phyloP scores from a whole-genome alignment of 92 coral and sea anemone genomes.

The Desmophyllum pertusum region DNA sequence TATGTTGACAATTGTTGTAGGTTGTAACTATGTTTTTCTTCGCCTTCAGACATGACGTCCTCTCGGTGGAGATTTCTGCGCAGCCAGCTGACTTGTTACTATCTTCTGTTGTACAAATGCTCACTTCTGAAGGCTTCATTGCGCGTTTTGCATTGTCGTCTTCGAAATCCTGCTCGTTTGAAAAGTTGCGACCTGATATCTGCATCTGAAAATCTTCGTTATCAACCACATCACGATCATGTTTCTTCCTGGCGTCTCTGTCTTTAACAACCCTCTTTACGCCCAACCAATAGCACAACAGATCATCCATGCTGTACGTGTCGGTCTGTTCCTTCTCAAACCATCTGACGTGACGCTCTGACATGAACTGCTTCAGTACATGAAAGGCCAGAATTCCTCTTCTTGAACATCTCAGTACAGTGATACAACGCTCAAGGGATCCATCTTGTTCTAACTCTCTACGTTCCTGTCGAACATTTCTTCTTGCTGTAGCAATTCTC shows the following conservation, averaged over 20 bases:
- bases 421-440: background rate
- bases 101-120: background rate
- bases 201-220: conserved; percentile 35
- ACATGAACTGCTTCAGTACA: conserved; percentile 15
- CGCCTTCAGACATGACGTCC: conserved; percentile 9
- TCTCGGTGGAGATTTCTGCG: conserved; percentile 5
- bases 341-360: conserved; percentile 45
- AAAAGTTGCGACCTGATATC: conserved; percentile 10
- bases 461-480: background rate
- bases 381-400: conserved; percentile 40
- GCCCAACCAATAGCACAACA: conserved; percentile 19
- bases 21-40: background rate
- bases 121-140: background rate
- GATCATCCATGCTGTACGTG: background rate
- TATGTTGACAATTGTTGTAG: background rate
- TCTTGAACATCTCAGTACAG: conserved; percentile 17
- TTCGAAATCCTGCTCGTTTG: conserved; percentile 37
- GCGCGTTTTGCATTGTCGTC: conserved; percentile 2
- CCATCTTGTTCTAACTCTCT: background rate
- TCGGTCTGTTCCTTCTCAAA: conserved; percentile 9
- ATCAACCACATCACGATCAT: background rate
- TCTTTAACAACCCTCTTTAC: background rate
- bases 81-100: conserved; percentile 13
- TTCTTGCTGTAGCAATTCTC: background rate
- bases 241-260: background rate